These are phyloP conservation scores for Hirtodrosophila histrioides DNA, from an alignment of 2,888 invertebrate genomes.

Conservation along the genomic window DNA sequence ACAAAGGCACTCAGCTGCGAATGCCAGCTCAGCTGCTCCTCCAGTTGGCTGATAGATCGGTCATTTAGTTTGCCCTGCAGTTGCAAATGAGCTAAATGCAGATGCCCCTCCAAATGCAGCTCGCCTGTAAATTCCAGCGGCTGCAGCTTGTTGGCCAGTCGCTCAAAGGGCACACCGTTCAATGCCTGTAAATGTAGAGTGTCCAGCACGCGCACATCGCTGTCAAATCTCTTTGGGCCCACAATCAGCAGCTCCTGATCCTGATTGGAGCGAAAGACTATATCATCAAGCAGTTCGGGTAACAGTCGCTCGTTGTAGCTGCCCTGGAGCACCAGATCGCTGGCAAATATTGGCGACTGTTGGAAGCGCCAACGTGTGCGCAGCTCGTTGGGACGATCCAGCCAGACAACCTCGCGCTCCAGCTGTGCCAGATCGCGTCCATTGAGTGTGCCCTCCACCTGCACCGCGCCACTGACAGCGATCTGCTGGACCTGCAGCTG, in stretches of 20 bases:
- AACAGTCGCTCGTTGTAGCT: slow-evolving; percentile 82
- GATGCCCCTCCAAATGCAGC: slow-evolving; percentile 75
- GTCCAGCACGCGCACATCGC: slow-evolving; percentile 71
- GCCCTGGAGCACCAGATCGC: slow-evolving; percentile 72
- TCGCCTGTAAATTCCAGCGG: slow-evolving; percentile 63
- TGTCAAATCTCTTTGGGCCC: slow-evolving; percentile 70
- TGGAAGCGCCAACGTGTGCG: slow-evolving; percentile 73
- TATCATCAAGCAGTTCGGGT: slow-evolving; percentile 82
- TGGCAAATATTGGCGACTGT: slow-evolving; percentile 64
- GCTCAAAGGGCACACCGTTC: slow-evolving; percentile 82
- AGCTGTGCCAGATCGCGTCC: slow-evolving; percentile 71
- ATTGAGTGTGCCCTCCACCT: slow-evolving; percentile 67
- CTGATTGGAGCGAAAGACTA: slow-evolving; percentile 83
- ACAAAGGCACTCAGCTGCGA: slow-evolving; percentile 59
- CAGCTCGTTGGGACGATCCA: slow-evolving; percentile 83
- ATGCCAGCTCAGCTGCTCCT: slow-evolving; percentile 68
- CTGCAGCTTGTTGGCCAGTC: slow-evolving; percentile 82
- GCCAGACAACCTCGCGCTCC: slow-evolving; percentile 83
- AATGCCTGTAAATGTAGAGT: slow-evolving; percentile 81
- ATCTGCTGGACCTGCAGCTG: slow-evolving; percentile 84
- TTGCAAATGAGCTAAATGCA: slow-evolving; percentile 60
- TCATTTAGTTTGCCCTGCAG: slow-evolving; percentile 75
- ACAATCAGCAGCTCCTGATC: slow-evolving; percentile 39
- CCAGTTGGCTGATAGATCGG: slow-evolving; percentile 32
- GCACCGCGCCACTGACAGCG: slow-evolving; percentile 76